phyloP scores from a whole-genome alignment of 2,113 vertebrate species.

The Pithys albifrons region DNA sequence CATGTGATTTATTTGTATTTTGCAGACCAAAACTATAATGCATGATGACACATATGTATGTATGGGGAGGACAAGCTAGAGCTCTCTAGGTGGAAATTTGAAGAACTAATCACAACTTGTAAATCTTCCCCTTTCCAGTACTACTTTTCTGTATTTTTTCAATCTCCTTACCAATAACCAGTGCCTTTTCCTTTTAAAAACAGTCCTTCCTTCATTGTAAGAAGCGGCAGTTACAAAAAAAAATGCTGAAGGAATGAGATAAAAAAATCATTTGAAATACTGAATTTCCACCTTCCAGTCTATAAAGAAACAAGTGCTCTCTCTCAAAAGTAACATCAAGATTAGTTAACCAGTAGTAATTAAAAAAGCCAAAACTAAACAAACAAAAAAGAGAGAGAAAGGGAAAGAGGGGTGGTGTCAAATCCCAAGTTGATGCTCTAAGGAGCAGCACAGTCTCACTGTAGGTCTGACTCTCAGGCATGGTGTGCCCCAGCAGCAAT shows the following conservation, averaged over 20 bases:
- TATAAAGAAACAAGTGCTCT: not conserved
- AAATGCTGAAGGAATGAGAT: not conserved
- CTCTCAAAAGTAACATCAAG: not conserved
- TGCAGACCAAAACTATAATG: not conserved
- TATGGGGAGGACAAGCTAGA: not conserved
- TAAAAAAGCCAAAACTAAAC: not conserved
- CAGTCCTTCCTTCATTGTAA: not conserved
- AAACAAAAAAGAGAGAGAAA: not conserved
- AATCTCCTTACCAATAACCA: not conserved
- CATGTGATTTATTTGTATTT: not conserved
- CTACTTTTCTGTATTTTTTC: not conserved
- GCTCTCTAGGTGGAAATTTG: not conserved
- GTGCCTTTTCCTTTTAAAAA: not conserved
- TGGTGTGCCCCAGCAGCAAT: not conserved
- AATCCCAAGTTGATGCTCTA: not conserved
- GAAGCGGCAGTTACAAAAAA: not conserved
- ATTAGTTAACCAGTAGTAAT: not conserved
- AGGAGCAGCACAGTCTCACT: not conserved
- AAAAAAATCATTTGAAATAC: not conserved
- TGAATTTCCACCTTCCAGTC: not conserved
- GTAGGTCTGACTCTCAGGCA: not conserved
- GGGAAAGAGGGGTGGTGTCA: not conserved
- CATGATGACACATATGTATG: accelerated
- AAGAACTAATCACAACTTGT: not conserved
- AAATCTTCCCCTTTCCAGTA: not conserved